Evolutionary conservation across 1,140 invertebrate genomes (phyloP).

Genomic region (Drosophila murphyi): DNA sequence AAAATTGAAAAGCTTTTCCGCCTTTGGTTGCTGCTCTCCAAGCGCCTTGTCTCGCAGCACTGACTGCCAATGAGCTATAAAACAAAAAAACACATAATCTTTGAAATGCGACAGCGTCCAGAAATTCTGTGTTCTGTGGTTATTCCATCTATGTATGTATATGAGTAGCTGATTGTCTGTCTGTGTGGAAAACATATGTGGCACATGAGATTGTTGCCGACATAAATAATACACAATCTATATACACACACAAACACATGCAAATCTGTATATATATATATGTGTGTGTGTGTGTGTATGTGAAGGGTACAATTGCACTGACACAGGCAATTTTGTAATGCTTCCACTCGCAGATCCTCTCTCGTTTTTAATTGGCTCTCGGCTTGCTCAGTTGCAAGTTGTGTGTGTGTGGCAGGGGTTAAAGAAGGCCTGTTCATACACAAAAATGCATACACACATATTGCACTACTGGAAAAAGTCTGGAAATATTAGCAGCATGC

Average conservation of each 20-base stretch:
- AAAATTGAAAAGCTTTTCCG: slow-evolving; percentile 13
- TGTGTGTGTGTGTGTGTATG: slow-evolving; percentile 18
- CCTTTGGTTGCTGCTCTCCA: slow-evolving; percentile 31
- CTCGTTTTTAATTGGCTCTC: slow-evolving; percentile 39
- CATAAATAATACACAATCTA: slow-evolving; percentile 37
- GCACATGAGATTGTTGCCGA: slow-evolving; percentile 65
- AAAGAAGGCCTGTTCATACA: background rate
- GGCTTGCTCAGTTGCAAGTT: slow-evolving; percentile 2
- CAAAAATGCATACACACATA: background rate
- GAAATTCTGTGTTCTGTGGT: slow-evolving; percentile 64
- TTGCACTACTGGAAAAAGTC: background rate
- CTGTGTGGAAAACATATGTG: slow-evolving; percentile 62
- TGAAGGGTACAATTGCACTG: slow-evolving; percentile 64
- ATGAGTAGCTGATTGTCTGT: slow-evolving; percentile 9
- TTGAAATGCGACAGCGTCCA: slow-evolving; percentile 59
- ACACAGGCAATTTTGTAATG: slow-evolving; percentile 33
- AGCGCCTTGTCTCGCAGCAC: slow-evolving; percentile 36
- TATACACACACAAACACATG: slow-evolving; percentile 10
- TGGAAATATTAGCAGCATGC: too few species aligned
- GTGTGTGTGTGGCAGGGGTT: background rate
- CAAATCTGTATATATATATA: slow-evolving; percentile 25
- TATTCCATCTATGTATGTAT: slow-evolving; percentile 17
- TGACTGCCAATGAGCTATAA: slow-evolving; percentile 50
- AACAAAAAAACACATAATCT: slow-evolving; percentile 64
- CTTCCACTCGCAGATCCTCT: slow-evolving; percentile 37